Evolutionary conservation across 2,113 vertebrate genomes (phyloP), one percentile per base, ranked within the genome.

Genomic region (Oriolus oriolus): DNA sequence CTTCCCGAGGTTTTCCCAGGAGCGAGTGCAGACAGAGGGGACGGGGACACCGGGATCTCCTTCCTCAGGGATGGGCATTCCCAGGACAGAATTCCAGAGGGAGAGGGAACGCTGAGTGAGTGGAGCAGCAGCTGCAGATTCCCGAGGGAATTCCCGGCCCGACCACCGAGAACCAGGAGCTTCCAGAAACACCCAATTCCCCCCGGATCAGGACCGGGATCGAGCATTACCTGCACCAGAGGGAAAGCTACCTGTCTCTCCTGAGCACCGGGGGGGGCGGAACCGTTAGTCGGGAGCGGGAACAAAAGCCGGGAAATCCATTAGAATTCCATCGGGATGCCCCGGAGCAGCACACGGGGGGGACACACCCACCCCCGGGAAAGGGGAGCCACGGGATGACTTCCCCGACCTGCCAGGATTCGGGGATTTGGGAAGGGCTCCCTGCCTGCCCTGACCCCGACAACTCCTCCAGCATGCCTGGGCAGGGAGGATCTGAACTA

Each of bases 161-260:
- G 10, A 19, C 10, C 60, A 79, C 57, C 8, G 10, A n/a, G 3
- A 53, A 65, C 69, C 73, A 13, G 26, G 31, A 75, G 10, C 16
- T 60, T 28, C 92, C 82, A 20, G 59, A 30, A 53, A 22, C 2
- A 35, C 74, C 74, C 9, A 8, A 9, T 18, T 68, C 35, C 56
- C 37, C 50, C 41, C 13, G 8, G 45, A 3, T 17, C 1, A 8
- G 77, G 77, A 14, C 1, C 2, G 3, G 68, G 64, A 24, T 18
- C 0, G 33, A 66, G 84, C 45, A 1, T 77, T 41, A 80, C 84
- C 94, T 47, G 81, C 89, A 79, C 47, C 87, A 9, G 30, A 11
- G 88, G 85, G 85, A 63, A 52, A 52, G 50, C 95, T 95, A 90
- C 95, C 91, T 90, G 94, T 84, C 91, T 81, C 54, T 95, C 95